Evolutionary conservation across 2,888 invertebrate species (phyloP), one percentile per base, ranked within the genome.

Genomic region (Eumacrocentrus americanus): DNA sequence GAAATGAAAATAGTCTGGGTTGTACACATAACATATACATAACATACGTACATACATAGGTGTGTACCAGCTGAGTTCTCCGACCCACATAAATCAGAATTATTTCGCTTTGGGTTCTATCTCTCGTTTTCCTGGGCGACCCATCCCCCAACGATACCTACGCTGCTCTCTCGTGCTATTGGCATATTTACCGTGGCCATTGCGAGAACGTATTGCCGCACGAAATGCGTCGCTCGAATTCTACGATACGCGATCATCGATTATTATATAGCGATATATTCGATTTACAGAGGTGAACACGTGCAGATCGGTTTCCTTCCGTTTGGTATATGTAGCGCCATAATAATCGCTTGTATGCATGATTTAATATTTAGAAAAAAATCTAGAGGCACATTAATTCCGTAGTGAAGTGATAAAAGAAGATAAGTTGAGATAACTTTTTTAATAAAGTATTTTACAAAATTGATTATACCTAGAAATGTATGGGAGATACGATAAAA

Each of bases 51-150:
- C 56, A 44, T 38, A 52, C 48, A 54, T 57, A 16, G 25, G 46
- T 62, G 35, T 53, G 58, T 52, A 62, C 58, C 62, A 60, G 62
- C 62, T 60, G 63, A 67, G 60, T 65, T 63, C 55, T 62, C 52
- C 56, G 61, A 60, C 60, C 53, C 58, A 65, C 61, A 68, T 68
- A 68, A 68, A 68, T 68, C 65, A 68, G 67, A 67, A 68, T 68
- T 67, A 68, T 68, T 66, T 68, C 61, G 62, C 62, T 55, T 51
- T 58, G 66, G n/a, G 46, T 44, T 64, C 62, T 65, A 64, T 66
- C 63, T 63, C 66, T 51, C 61, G 62, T 65, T 61, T 67, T 60
- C 60, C 64, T 64, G 65, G 61, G 60, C 53, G 60, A 61, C 9
- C 42, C 22, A 22, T 22, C 40, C 48, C 62, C 44, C 58, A 48